Base-by-base conservation (phyloP, 2,888 invertebrate genomes). In the Fragum fragum region DNA sequence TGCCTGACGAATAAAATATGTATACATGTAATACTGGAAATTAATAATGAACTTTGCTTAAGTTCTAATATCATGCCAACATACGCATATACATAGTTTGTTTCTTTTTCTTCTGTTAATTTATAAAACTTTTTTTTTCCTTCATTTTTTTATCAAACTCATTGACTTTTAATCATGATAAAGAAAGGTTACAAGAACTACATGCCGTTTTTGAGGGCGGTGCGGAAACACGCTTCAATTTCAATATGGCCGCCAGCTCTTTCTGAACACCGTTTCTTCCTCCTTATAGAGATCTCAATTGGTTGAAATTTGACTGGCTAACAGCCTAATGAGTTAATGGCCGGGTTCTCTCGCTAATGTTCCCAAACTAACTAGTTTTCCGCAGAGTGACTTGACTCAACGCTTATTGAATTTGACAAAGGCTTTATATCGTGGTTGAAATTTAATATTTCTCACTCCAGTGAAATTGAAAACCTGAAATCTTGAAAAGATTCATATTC, bases 351-450 rank as follows among this genome's bases (percentile, higher is more conserved):
- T 66, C 66, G 36, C 21, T 9, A 66, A 42, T 66, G 66, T 66
- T 36, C 66, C 66, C 66, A 66, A 66, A 66, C 66, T 42, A 66
- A 66, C 66, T 66, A 66, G 66, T 66, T 66, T 66, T 66, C 32
- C 66, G 42, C 66, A 21, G 26, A n/a, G 42, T 66, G 66, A 66
- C 21, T 66, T 39, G 66, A 66, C 36, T 47, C 36, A 66, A 66
- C 66, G 42, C 66, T 66, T 32, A 66, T 66, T 66, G 66, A 66
- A 66, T 36, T 23, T 23, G 66, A 66, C 66, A 66, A 66, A 42
- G 21, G 23, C 36, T 66, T 23, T 66, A 66, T 66, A 39, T 42
- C 66, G 42, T 26, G 66, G 66, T 66, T 66, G 66, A 66, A 66
- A 66, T 66, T n/a, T 66, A 23, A 66, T 66, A 66, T 66, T 66